A percentile compares a stretch with the other conserved stretches of the same genome.
Evolutionary conservation across 1,140 invertebrate species (phyloP).

Genomic region (Delia radicum): DNA sequence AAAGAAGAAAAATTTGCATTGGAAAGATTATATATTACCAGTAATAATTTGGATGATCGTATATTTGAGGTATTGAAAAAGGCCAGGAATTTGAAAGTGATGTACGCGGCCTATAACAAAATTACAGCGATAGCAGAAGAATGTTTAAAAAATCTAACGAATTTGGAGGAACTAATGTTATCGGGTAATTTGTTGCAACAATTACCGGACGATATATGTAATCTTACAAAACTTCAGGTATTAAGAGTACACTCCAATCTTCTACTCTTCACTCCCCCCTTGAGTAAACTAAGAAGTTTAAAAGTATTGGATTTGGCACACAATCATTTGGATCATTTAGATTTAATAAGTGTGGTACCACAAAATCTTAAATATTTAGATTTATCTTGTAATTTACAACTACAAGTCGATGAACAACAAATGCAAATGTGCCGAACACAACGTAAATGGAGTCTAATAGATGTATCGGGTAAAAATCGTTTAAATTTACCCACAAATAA

Average conservation of each 20-base stretch:
- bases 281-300: constrained; percentile 71
- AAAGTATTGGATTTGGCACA: constrained; percentile 83
- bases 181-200: constrained; percentile 78
- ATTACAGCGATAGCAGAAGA: constrained; percentile 72
- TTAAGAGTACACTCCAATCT: constrained; percentile 81
- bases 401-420: constrained; percentile 79
- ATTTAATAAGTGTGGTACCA: constrained; percentile 72
- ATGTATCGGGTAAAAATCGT: constrained; percentile 76
- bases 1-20: constrained; percentile 55
- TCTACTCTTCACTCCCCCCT: constrained; percentile 71
- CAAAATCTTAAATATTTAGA: constrained; percentile 82
- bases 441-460: constrained; percentile 76
- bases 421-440: constrained; percentile 76
- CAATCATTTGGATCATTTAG: constrained; percentile 77
- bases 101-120: constrained; percentile 79
- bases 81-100: constrained; percentile 65
- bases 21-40: constrained; percentile 74
- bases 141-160: constrained; percentile 72
- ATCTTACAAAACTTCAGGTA: constrained; percentile 70
- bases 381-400: constrained; percentile 76
- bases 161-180: constrained; percentile 78
- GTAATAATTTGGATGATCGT: constrained; percentile 75
- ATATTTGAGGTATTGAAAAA: constrained; percentile 69
- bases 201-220: constrained; percentile 74
- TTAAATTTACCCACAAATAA: constrained; percentile 61